Evolutionary conservation across 2,888 invertebrate genomes (phyloP).

Genomic region (Dusona sp.): DNA sequence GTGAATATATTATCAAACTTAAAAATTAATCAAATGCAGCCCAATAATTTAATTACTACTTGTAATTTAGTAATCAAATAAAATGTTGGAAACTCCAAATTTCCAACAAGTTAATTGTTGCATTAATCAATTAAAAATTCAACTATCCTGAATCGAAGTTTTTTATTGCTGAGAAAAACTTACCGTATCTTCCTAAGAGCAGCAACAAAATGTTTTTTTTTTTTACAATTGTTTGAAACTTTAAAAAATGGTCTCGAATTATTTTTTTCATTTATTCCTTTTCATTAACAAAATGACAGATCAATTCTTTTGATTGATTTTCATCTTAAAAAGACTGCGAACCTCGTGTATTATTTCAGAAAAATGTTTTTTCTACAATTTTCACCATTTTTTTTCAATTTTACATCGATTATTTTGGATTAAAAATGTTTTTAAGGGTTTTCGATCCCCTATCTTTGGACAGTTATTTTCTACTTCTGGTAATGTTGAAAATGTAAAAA

Average conservation of each 20-base stretch:
- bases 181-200: slow-evolving; percentile 60
- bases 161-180: slow-evolving; percentile 37
- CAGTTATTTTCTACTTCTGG: not conserved
- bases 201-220: slow-evolving; percentile 8
- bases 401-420: not conserved
- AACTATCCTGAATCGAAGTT: not conserved
- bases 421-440: not conserved
- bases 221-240: not conserved
- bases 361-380: not conserved
- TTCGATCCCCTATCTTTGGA: not conserved
- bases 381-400: not conserved
- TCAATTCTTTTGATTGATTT: not conserved
- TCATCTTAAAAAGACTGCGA: not conserved
- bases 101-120: too few relatives aligned
- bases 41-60: not conserved
- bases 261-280: not conserved
- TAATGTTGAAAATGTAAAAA: not conserved
- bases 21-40: not conserved
- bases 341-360: not conserved
- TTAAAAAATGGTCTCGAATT: not conserved
- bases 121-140: too few relatives aligned
- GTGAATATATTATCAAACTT: not conserved
- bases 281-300: not conserved
- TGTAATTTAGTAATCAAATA: not conserved
- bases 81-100: too few relatives aligned